Percentiles rank a stretch among this genome's conserved stretches.
Conservation (phyloP, 64 coral and sea anemone genomes). For the Hydrozoanthus tunicans region DNA sequence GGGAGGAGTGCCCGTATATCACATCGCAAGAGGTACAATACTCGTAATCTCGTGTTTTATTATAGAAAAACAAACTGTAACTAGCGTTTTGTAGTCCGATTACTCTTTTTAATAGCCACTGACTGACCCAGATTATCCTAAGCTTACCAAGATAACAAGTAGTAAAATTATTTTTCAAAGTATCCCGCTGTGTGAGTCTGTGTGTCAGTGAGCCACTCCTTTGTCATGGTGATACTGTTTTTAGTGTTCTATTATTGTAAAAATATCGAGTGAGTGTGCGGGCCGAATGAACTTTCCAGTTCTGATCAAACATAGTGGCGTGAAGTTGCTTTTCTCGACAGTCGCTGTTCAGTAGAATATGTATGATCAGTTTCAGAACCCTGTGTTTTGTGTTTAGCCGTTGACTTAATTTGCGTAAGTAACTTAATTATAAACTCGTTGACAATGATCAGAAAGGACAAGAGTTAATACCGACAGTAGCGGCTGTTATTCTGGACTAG, state of each 20-base stretch:
- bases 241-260: neutral
- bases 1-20: conserved; percentile 52
- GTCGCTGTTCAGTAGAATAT: neutral
- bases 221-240: neutral
- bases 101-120: neutral
- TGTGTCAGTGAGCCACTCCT: neutral
- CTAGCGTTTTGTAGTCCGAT: neutral
- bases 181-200: neutral
- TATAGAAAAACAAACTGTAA: neutral
- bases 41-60: neutral
- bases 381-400: neutral
- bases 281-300: neutral
- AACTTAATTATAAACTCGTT: neutral
- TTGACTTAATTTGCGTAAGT: neutral
- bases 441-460: too few species aligned
- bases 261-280: neutral
- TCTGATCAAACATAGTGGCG: neutral
- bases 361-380: neutral
- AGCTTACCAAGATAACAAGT: neutral
- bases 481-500: too few species aligned
- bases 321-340: neutral
- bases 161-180: neutral
- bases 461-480: too few species aligned
- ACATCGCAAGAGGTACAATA: conserved; percentile 58
- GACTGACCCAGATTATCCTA: neutral